Conservation (phyloP, 2,888 invertebrate species). For the Tetanocera ferruginea region DNA sequence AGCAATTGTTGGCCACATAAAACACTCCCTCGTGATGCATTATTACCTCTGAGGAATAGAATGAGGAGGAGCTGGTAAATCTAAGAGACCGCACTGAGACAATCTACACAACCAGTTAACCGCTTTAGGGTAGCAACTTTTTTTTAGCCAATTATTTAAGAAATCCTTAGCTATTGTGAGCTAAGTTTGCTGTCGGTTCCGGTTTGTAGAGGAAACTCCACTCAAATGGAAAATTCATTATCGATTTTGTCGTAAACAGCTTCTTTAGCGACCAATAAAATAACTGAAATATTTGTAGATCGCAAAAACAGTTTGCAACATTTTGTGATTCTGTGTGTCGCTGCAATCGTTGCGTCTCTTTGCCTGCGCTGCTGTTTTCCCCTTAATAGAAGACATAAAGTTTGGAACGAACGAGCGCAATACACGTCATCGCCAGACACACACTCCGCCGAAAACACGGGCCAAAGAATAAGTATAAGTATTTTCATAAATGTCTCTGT, state of each 20-base stretch:
- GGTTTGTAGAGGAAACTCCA: not conserved
- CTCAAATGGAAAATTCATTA: conserved; percentile 17
- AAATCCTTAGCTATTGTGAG: no score
- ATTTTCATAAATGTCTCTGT: conserved; percentile 46
- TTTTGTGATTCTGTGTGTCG: not conserved
- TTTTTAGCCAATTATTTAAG: no score
- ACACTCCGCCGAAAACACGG: not conserved
- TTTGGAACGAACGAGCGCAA: conserved; percentile 5
- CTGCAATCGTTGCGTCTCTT: not conserved
- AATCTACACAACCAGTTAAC: no score
- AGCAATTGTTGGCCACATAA: no score
- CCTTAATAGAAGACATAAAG: conserved; percentile 8
- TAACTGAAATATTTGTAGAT: conserved; percentile 32
- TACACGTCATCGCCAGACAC: not conserved
- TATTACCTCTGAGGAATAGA: no score
- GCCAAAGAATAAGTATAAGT: not conserved
- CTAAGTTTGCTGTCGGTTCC: not conserved
- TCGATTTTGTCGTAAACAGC: conserved; percentile 23
- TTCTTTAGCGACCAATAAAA: conserved; percentile 27
- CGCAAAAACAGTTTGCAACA: conserved; percentile 15
- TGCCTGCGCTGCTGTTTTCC: not conserved
- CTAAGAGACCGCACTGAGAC: no score
- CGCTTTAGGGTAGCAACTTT: no score
- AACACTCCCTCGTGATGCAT: no score
- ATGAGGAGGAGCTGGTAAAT: no score